Evolutionary conservation across 1,140 invertebrate species (phyloP).

Genomic region (Papilio glaucus): DNA sequence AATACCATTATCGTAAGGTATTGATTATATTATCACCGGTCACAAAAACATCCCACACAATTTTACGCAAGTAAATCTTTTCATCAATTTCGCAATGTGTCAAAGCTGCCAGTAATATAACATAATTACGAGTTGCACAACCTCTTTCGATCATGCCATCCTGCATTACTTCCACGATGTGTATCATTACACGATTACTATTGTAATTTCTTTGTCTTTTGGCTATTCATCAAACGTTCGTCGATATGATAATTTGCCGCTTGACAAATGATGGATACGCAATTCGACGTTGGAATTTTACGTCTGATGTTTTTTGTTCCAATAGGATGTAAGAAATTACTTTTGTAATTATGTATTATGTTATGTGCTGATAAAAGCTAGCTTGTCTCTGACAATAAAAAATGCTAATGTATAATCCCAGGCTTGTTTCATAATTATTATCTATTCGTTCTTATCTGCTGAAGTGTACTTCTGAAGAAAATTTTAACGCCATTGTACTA

Average conservation of each 20-base stretch:
- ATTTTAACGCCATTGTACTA: too few species aligned
- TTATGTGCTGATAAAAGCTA: too few species aligned
- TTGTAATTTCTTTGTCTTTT: constrained; percentile 53
- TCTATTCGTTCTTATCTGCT: too few species aligned
- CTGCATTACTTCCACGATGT: constrained; percentile 55
- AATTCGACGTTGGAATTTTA: constrained; percentile 16
- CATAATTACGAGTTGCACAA: constrained; percentile 66
- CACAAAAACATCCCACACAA: background rate
- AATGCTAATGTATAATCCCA: too few species aligned
- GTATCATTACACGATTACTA: constrained; percentile 53
- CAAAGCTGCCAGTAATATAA: constrained; percentile 54
- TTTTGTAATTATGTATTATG: too few species aligned
- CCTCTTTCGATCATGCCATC: constrained; percentile 56
- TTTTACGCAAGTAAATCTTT: background rate
- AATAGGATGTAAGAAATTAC: too few species aligned
- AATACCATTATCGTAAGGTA: too few species aligned
- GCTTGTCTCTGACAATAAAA: too few species aligned
- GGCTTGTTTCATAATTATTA: too few species aligned
- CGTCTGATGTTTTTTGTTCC: too few species aligned
- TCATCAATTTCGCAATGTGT: constrained; percentile 50
- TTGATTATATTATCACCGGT: background rate
- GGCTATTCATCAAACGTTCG: constrained; percentile 51
- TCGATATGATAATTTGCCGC: constrained; percentile 58
- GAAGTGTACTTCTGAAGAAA: too few species aligned
- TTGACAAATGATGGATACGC: constrained; percentile 54